Evolutionary conservation across 2,113 vertebrate species (phyloP), one percentile per base, ranked within the genome.

Genomic region (Motacilla tschutschensis): DNA sequence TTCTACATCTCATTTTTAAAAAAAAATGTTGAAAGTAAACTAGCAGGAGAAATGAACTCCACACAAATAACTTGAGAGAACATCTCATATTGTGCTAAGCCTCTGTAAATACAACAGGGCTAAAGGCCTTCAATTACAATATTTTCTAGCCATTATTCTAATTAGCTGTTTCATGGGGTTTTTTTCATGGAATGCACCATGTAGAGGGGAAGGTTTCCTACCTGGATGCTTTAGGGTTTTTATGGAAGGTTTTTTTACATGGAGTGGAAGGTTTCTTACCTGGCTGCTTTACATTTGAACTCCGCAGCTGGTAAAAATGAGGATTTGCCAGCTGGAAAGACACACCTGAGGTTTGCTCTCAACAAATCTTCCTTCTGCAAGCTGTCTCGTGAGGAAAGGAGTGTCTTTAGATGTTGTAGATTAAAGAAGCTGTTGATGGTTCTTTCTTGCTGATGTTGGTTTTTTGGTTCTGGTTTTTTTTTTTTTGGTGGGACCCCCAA

Each of bases 321-420:
- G 54, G 20, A 21, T 21, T 54, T 63, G 9, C 6, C 24, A 88
- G 50, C 22, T 46, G 11, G 22, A 50, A 41, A 40, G 14, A 38
- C 6, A 8, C 16, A 9, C 31, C 50, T 57, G 24, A 71, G 15
- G 1, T 46, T 43, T 80, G 20, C 25, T 59, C 65, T 38, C 44
- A 74, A 1, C 8, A 41, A 44, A 10, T 25, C 9, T 25, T 53
- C 31, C 44, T 12, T 28, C 69, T 35, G 47, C 25, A 53, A 22
- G 18, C 5, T 59, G 58, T 8, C 17, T 51, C 25, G 10, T 26
- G 17, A 19, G 8, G 28, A 18, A 60, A 54, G 22, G 12, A 54
- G 3, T 1, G 4, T 10, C 17, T 46, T 70, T 3, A 24, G 26
- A 13, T 36, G 11, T 3, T 33, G 0, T 1, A 9, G n/a, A 6